Percentiles rank a stretch among this genome's conserved stretches.
These are phyloP conservation scores for Stegostoma tigrinum DNA, from an alignment of 2,113 vertebrate species.

Conservation along the genomic window DNA sequence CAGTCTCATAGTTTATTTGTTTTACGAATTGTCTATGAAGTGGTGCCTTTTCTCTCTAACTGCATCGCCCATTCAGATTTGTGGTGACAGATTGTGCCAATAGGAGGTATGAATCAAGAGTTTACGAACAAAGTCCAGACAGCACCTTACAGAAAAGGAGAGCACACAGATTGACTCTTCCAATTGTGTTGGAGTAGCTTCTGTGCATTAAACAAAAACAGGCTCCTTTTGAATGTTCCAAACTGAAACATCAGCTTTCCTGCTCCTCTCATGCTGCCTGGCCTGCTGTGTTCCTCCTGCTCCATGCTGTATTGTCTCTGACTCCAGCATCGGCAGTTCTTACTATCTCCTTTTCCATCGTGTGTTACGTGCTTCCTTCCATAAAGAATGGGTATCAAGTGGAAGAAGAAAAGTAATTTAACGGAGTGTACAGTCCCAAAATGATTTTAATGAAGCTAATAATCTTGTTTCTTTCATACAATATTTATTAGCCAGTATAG, in stretches of 20 bases:
- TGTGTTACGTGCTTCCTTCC: background rate
- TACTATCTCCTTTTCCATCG: background rate
- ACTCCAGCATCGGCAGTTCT: too few relatives aligned
- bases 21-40: background rate
- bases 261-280: too few relatives aligned
- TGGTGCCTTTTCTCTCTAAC: background rate
- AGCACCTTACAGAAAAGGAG: background rate
- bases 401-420: background rate
- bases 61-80: background rate
- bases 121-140: background rate
- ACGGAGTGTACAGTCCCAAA: background rate
- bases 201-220: background rate
- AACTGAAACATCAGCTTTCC: too few relatives aligned
- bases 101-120: background rate
- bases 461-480: background rate
- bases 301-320: too few relatives aligned
- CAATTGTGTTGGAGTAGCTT: background rate
- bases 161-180: background rate
- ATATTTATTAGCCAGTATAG: background rate
- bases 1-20: background rate
- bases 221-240: too few relatives aligned
- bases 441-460: background rate
- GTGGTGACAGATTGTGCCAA: background rate
- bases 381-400: background rate
- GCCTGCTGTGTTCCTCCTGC: too few relatives aligned